Evolutionary conservation across 92 coral and sea anemone genomes (phyloP).

Genomic region (Pocillopora grandis): DNA sequence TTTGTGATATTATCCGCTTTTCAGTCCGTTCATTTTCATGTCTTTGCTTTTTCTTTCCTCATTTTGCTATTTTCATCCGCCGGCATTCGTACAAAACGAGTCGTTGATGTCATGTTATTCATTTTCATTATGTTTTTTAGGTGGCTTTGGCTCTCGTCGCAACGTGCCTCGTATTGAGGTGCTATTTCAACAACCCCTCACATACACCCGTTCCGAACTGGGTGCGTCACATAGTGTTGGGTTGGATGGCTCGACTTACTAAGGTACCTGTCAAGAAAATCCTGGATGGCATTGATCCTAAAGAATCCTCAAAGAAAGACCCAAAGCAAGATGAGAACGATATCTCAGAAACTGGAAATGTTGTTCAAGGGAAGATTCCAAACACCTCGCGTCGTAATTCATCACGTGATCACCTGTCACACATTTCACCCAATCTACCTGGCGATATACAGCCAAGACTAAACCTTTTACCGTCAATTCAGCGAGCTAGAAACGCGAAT

Average conservation of each 20-base stretch:
- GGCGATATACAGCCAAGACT: constrained; percentile 30
- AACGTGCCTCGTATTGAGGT: constrained; percentile 77
- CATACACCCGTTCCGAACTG: constrained; percentile 83
- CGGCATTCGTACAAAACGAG: not conserved
- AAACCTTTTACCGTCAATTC: constrained; percentile 27
- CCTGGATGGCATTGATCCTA: constrained; percentile 35
- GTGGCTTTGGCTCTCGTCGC: constrained; percentile 85
- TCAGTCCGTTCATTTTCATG: too few relatives aligned
- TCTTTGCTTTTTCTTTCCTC: too few relatives aligned
- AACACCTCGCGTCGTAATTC: not conserved
- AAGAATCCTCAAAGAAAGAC: constrained; percentile 2
- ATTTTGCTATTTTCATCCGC: too few relatives aligned
- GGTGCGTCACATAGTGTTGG: constrained; percentile 73
- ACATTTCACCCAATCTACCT: not conserved
- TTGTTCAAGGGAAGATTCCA: constrained; percentile 24
- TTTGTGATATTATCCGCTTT: too few relatives aligned
- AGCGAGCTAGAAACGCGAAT: not conserved
- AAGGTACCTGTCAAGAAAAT: constrained; percentile 51
- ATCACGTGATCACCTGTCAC: not conserved
- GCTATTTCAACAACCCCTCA: constrained; percentile 81
- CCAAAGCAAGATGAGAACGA: constrained; percentile 19
- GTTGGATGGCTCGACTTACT: constrained; percentile 77
- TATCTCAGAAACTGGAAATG: not conserved
- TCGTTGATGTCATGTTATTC: not conserved
- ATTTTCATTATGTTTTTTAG: constrained; percentile 22